Base-by-base conservation (phyloP, 2,797 vertebrate genomes). In the Onychomys leucogaster region DNA sequence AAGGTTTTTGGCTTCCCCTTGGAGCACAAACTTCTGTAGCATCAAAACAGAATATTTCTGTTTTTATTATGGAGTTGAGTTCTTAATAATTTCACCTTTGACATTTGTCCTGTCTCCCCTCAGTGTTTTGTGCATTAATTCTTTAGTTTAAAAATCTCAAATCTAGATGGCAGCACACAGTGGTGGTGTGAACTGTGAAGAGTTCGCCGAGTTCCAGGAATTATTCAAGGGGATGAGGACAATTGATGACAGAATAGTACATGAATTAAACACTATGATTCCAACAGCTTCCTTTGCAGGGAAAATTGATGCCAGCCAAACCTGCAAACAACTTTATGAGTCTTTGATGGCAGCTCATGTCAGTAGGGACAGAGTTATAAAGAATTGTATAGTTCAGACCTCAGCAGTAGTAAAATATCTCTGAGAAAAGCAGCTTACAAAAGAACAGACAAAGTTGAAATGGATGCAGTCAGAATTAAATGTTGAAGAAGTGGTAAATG, bases 401-500 rank as follows among this genome's bases (percentile, higher is more conserved):
- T n/a, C n/a, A n/a, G n/a, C n/a, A n/a, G n/a, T n/a, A n/a, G n/a
- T n/a, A n/a, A n/a, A n/a, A n/a, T n/a, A n/a, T n/a, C n/a, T n/a
- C n/a, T n/a, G n/a, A n/a, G n/a, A n/a, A n/a, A n/a, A n/a, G n/a
- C n/a, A n/a, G n/a, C n/a, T n/a, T n/a, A n/a, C n/a, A n/a, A n/a
- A n/a, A n/a, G n/a, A n/a, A n/a, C n/a, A n/a, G n/a, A n/a, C n/a
- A n/a, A n/a, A 99, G 99, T 99, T 99, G 98, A 99, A 99, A 99
- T 98, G 99, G 97, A 99, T 99, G 99, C 99, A 99, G 84, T 99
- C 99, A 43, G 99, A 99, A 98, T 98, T 99, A 96, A 99, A 99
- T 86, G 99, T 99, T 97, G 99, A 99, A 99, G 99, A 99, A 98
- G 99, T 99, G 95, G 99, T 99, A 97, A 99, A 99, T 65, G 99